Base-by-base conservation (phyloP, 2,797 vertebrate species). In the Acanthurus leucopareius region DNA sequence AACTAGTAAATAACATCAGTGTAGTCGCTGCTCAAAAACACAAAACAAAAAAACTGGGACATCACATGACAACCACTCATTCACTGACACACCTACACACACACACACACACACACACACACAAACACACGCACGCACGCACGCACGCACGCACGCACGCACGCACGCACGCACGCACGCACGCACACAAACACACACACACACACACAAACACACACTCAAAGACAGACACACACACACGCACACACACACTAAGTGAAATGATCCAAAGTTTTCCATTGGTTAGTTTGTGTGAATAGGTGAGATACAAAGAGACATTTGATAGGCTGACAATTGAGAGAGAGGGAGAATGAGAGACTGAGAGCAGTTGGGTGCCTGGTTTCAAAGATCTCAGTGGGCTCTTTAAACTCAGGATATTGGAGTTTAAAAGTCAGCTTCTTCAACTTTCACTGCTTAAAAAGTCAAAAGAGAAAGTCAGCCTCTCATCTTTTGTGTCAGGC, bases 231-330 rank as follows among this genome's bases (percentile, higher is more conserved):
- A 61, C 60, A 32, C 40, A 54, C 52, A n/a, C 49, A 44, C 61
- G 51, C 54, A 32, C 7, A n/a, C 42, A 59, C 40, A 45, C 45
- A 17, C 51, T 69, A 59, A 61, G 10, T 53, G 44, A 69, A 75
- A 53, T 61, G 58, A 61, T 60, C 79, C 69, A 66, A 59, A 72
- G 77, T 73, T 72, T 75, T 72, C 69, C 72, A 76, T 76, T 83
- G 82, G 85, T 73, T 47, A n/a, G 58, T 59, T 53, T 7, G 49
- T 7, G 64, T 89, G 84, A 90, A 91, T 82, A 77, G 85, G 62
- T 14, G 15, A 62, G 73, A 72, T 70, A 92, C 90, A 90, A 92
- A 92, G 88, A 82, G 83, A 90, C 82, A 88, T 88, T 87, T 86
- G 89, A 91, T 84, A 88, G 85, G 87, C 25, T 80, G 84, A 81